These are phyloP conservation scores for Myiozetetes cayanensis DNA, from an alignment of 2,113 vertebrate genomes.

Conservation along the genomic window DNA sequence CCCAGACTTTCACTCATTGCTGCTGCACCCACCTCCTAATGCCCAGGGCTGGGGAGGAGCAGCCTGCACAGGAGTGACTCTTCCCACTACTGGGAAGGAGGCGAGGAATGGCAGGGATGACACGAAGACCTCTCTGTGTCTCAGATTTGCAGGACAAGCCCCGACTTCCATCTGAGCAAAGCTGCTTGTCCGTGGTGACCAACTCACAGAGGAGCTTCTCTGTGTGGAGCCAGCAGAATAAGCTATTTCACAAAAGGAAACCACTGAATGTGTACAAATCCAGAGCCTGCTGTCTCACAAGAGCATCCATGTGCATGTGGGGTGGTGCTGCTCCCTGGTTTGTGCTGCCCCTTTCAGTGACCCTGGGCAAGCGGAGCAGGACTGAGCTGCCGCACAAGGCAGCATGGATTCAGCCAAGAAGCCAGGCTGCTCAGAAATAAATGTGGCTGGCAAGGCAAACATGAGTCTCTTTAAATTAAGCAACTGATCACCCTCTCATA, in stretches of 20 bases:
- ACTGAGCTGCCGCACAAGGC: accelerated
- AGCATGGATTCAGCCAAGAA: background rate
- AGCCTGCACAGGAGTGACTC: accelerated
- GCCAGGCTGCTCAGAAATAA: background rate
- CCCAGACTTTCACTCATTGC: background rate
- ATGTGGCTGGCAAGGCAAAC: background rate
- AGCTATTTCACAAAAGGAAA: background rate
- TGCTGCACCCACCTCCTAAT: accelerated
- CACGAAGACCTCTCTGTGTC: accelerated
- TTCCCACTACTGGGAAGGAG: background rate
- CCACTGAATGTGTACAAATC: accelerated
- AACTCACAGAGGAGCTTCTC: accelerated
- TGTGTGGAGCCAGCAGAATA: accelerated
- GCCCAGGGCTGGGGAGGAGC: background rate
- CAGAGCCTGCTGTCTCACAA: background rate
- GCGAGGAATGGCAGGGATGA: accelerated
- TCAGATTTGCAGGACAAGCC: background rate
- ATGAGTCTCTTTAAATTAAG: background rate
- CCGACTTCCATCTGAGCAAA: accelerated
- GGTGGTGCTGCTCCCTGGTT: background rate
- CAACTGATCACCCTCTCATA: background rate
- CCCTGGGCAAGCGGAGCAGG: accelerated
- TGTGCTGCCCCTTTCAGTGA: background rate
- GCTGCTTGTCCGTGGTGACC: background rate
- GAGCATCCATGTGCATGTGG: accelerated